A percentile compares a stretch with the other conserved stretches of the same genome.
These are phyloP conservation scores for Monodelphis domestica DNA, from an alignment of 2,797 vertebrate species.

Conservation along the genomic window DNA sequence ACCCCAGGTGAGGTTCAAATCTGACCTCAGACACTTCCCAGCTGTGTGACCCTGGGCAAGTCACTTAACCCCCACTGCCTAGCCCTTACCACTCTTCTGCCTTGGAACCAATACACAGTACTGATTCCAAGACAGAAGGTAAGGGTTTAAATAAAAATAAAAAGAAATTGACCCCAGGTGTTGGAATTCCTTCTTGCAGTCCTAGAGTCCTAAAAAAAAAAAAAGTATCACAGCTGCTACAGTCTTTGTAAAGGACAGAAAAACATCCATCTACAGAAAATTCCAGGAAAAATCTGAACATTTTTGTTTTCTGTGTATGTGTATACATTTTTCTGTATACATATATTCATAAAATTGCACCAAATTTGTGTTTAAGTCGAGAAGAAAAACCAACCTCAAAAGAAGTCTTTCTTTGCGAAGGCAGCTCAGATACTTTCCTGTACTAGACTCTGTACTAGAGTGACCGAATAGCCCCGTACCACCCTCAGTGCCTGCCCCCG, in stretches of 20 bases:
- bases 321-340: too few species aligned
- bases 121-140: too few species aligned
- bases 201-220: too few species aligned
- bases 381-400: neutral
- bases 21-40: too few species aligned
- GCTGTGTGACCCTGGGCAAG: too few species aligned
- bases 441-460: neutral
- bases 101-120: too few species aligned
- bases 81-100: too few species aligned
- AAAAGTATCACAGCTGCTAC: too few species aligned
- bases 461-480: neutral
- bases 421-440: neutral
- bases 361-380: neutral
- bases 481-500: neutral
- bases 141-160: too few species aligned
- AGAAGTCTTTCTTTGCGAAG: neutral
- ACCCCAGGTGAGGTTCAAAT: neutral
- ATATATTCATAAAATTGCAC: neutral
- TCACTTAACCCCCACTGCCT: too few species aligned
- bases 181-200: neutral
- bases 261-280: neutral
- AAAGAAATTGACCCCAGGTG: neutral
- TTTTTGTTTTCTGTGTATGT: too few species aligned
- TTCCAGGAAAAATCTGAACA: neutral
- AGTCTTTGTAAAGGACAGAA: neutral